Evolutionary conservation across 2,888 invertebrate genomes (phyloP).

Genomic region (Cecidostiba fungosa): DNA sequence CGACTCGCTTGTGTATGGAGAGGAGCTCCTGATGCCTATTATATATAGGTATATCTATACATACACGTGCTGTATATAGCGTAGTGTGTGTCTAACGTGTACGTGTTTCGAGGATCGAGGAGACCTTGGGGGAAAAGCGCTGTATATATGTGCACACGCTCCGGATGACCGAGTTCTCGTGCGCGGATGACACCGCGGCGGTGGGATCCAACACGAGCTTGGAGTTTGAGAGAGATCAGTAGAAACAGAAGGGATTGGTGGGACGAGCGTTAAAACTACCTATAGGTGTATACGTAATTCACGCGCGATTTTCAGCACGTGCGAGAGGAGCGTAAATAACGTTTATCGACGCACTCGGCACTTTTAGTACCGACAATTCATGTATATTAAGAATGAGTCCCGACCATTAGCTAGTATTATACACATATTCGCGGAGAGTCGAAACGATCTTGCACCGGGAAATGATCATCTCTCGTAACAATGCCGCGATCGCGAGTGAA

Average conservation of each 20-base stretch:
- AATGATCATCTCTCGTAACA: neutral
- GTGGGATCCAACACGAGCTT: neutral
- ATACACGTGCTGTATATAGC: no score
- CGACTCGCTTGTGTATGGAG: neutral
- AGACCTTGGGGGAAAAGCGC: neutral
- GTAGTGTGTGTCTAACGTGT: neutral
- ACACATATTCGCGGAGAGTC: no score
- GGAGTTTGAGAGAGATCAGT: neutral
- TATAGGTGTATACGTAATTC: neutral
- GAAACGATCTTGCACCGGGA: no score
- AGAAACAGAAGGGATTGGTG: neutral
- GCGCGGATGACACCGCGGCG: neutral
- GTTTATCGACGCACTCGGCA: no score
- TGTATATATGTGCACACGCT: neutral
- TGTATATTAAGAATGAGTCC: no score
- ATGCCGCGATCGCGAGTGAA: neutral
- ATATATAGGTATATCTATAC: neutral
- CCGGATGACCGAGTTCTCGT: conserved; percentile 1
- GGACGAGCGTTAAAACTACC: neutral
- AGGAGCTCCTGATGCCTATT: neutral
- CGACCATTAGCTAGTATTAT: no score
- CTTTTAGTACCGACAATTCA: no score
- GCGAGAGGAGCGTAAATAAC: no score
- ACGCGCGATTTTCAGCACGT: no score
- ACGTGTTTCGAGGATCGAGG: conserved; percentile 5